These are phyloP conservation scores for Danio choprae DNA, from an alignment of 2,797 vertebrate species.

Conservation along the genomic window DNA sequence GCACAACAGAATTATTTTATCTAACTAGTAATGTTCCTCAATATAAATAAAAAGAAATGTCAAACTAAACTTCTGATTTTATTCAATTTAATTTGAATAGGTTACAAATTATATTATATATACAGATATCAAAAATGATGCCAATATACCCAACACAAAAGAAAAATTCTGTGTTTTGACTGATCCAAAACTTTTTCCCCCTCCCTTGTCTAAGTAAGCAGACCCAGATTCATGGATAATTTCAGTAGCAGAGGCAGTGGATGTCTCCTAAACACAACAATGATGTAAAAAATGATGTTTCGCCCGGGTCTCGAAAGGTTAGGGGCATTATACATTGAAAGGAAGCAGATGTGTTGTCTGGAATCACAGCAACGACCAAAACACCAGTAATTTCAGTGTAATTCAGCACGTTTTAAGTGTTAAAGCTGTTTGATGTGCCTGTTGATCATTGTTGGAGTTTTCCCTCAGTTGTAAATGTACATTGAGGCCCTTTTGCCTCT, in stretches of 20 bases:
- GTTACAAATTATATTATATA: too few species aligned
- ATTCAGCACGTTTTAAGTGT: background rate
- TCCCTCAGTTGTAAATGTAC: constrained; percentile 11
- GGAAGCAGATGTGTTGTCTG: constrained; percentile 8
- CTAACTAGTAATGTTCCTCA: too few species aligned
- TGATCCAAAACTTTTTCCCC: background rate
- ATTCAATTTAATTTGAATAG: too few species aligned
- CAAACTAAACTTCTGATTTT: too few species aligned
- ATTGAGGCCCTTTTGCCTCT: background rate
- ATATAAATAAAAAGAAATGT: too few species aligned
- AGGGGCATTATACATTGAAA: background rate
- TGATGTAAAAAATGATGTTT: constrained; percentile 1
- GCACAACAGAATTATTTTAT: too few species aligned
- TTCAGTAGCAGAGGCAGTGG: background rate
- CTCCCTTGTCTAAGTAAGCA: background rate
- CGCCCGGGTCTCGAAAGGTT: background rate
- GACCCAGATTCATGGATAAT: background rate
- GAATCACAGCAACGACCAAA: constrained; percentile 20
- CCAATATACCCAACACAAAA: background rate
- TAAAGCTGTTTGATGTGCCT: constrained; percentile 8
- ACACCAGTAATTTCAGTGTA: background rate
- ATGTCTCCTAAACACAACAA: constrained; percentile 22
- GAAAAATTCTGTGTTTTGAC: background rate
- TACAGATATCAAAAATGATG: too few species aligned
- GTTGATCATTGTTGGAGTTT: background rate